These are phyloP conservation scores for Melanostigma gelatinosum DNA, from an alignment of 2,113 vertebrate species.

Conservation along the genomic window DNA sequence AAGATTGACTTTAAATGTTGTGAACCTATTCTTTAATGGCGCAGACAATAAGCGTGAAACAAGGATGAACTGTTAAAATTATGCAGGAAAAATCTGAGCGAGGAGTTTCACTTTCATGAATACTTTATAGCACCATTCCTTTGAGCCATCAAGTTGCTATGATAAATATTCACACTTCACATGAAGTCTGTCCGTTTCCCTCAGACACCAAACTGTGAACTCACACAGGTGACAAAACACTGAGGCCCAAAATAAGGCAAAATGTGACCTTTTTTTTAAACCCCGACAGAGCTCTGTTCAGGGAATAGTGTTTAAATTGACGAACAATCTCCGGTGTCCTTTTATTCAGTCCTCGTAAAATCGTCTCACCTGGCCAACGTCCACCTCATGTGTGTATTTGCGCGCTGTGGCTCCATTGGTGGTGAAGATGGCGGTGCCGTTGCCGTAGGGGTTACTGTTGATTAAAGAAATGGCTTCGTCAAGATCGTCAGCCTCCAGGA, in stretches of 20 bases:
- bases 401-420: constrained; percentile 95
- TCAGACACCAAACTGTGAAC: constrained; percentile 21
- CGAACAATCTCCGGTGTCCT: neutral
- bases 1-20: neutral
- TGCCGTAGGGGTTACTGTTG: constrained; percentile 95
- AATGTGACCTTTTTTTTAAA: neutral
- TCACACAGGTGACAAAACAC: constrained; percentile 27
- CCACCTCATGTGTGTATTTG: constrained; percentile 94
- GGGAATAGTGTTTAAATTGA: neutral
- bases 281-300: neutral
- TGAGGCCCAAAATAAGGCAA: constrained; percentile 15
- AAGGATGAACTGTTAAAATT: constrained; percentile 2
- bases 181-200: constrained; percentile 13
- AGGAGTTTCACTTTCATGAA: neutral
- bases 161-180: constrained; percentile 21
- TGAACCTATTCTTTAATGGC: neutral
- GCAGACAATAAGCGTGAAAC: neutral
- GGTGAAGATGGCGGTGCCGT: constrained; percentile 98
- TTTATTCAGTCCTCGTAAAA: neutral
- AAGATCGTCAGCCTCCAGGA: constrained; percentile 90
- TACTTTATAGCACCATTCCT: neutral
- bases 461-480: constrained; percentile 94
- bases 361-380: constrained; percentile 93
- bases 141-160: neutral
- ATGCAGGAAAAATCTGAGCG: neutral